phyloP scores from a whole-genome alignment of 2,797 vertebrate species.

The Potorous gilbertii region DNA sequence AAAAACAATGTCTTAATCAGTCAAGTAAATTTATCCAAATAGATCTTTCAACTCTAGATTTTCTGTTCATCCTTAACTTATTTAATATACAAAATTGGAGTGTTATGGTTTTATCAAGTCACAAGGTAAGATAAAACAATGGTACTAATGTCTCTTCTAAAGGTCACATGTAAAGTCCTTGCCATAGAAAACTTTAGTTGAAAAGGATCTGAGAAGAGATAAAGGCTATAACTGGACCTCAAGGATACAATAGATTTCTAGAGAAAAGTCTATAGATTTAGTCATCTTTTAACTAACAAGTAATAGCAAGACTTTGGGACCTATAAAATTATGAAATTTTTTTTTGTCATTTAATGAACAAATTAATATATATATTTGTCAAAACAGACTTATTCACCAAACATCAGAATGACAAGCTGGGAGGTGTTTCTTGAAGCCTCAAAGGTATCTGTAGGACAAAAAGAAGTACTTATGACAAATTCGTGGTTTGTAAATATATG shows the following conservation, averaged over 20 bases:
- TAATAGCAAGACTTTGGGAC: background rate
- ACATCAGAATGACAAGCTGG: slow-evolving; percentile 12
- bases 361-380: background rate
- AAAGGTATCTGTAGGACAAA: background rate
- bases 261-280: background rate
- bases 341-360: background rate
- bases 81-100: background rate
- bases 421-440: slow-evolving; percentile 8
- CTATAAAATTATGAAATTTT: background rate
- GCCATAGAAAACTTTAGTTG: slow-evolving; percentile 7
- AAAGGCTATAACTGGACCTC: background rate
- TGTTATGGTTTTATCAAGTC: background rate
- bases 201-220: background rate
- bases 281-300: slow-evolving; percentile 15
- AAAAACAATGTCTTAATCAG: background rate
- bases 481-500: background rate
- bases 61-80: background rate
- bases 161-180: background rate
- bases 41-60: background rate
- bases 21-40: background rate
- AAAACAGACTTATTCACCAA: background rate
- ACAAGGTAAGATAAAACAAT: background rate
- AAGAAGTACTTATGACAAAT: background rate
- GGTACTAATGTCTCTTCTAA: background rate
- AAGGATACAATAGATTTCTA: background rate